A percentile compares a stretch with the other conserved stretches of the same genome.
These are phyloP conservation scores for Helleia helle DNA, from an alignment of 2,888 invertebrate genomes.

Conservation along the genomic window DNA sequence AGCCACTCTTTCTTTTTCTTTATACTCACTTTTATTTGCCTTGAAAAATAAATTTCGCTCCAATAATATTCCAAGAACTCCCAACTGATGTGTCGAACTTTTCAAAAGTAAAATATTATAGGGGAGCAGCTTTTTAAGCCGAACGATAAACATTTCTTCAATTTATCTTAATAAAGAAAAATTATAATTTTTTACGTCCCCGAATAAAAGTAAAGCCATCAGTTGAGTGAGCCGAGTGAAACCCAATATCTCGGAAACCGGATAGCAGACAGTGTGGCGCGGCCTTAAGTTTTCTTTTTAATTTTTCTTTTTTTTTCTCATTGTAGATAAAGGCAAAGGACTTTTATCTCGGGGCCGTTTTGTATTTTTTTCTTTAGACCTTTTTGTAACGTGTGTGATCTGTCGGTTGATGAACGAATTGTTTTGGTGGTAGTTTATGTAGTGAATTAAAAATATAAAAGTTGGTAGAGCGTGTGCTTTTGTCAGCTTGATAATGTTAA, in stretches of 20 bases:
- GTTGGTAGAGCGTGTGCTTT: slow-evolving; percentile 29
- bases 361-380: slow-evolving; percentile 32
- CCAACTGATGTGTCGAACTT: slow-evolving; percentile 25
- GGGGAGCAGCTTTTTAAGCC: slow-evolving; percentile 17
- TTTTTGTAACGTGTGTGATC: slow-evolving; percentile 60
- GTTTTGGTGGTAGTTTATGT: slow-evolving; percentile 38
- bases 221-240: slow-evolving; percentile 49
- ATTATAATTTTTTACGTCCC: slow-evolving; percentile 46
- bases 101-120: slow-evolving; percentile 43
- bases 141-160: slow-evolving; percentile 29
- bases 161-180: slow-evolving; percentile 57
- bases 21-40: too few relatives aligned
- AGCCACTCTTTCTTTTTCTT: too few relatives aligned
- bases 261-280: slow-evolving; percentile 74
- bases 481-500: slow-evolving; percentile 22
- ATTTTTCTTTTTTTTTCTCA: slow-evolving; percentile 45
- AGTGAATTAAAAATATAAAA: slow-evolving; percentile 24
- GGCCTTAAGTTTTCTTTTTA: slow-evolving; percentile 58
- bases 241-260: slow-evolving; percentile 65
- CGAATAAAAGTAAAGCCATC: slow-evolving; percentile 49
- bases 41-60: too few relatives aligned
- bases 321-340: slow-evolving; percentile 49
- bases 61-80: too few relatives aligned
- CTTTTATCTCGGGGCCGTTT: slow-evolving; percentile 46
- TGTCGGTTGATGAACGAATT: slow-evolving; percentile 43